These are phyloP conservation scores for Acanthis flammea DNA, from an alignment of 2,797 vertebrate species.

Conservation along the genomic window DNA sequence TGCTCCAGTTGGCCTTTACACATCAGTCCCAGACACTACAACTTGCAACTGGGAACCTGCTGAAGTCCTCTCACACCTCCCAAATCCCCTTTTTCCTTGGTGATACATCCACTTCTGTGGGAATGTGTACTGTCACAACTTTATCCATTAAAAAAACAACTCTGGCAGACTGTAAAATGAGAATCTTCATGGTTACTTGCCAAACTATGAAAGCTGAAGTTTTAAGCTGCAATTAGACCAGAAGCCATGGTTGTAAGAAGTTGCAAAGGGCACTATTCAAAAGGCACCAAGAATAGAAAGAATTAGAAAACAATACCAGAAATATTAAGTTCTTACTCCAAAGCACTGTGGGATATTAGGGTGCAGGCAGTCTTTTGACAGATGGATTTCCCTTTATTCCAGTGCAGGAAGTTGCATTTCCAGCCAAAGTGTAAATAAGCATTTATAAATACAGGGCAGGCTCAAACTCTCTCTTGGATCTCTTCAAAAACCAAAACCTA, in stretches of 20 bases:
- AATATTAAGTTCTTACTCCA: not conserved
- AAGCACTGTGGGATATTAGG: not conserved
- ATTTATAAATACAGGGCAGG: not conserved
- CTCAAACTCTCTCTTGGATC: not conserved
- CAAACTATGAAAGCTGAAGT: not conserved
- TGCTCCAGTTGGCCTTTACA: not conserved
- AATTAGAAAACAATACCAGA: not conserved
- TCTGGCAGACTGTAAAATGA: conserved; percentile 2
- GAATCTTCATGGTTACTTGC: not conserved
- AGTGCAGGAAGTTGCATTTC: not conserved
- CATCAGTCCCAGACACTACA: not conserved
- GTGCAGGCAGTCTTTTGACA: not conserved
- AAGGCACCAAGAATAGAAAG: not conserved
- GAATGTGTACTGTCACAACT: not conserved
- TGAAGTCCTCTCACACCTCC: not conserved
- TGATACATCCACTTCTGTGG: not conserved
- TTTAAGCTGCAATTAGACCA: not conserved
- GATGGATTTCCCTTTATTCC: not conserved
- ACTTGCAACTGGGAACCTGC: not conserved
- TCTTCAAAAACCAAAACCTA: not conserved
- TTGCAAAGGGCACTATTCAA: not conserved
- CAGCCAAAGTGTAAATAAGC: not conserved
- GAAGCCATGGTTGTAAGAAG: not conserved
- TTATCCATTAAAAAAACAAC: not conserved
- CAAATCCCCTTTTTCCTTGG: not conserved